phyloP scores from a whole-genome alignment of 2,888 invertebrate genomes.

The Cyclophora albipunctata region DNA sequence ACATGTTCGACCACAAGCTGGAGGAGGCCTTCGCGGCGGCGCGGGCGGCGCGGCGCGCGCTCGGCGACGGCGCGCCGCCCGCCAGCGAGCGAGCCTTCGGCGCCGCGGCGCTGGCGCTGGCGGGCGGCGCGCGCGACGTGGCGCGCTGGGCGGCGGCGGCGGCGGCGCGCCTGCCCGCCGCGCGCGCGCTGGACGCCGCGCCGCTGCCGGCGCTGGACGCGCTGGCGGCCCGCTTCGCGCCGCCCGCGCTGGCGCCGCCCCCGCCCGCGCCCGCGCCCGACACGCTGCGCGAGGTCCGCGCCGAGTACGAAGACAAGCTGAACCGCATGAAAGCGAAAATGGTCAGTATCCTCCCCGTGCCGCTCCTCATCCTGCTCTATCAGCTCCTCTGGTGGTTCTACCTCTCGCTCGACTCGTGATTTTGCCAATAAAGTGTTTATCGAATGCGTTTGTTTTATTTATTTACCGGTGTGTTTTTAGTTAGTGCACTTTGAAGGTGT shows the following conservation, averaged over 20 bases:
- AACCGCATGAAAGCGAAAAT: slow-evolving; percentile 87
- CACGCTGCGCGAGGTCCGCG: slow-evolving; percentile 68
- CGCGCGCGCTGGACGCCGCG: no score
- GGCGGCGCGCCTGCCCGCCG: no score
- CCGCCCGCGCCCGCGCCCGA: slow-evolving; percentile 32
- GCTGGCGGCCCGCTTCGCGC: slow-evolving; percentile 48
- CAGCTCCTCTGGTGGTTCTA: slow-evolving; percentile 71
- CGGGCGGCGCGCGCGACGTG: no score
- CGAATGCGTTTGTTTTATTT: slow-evolving; percentile 61
- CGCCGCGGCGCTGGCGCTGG: no score
- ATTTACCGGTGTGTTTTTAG: slow-evolving; percentile 29
- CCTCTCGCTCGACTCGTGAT: slow-evolving; percentile 52
- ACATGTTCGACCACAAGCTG: no score
- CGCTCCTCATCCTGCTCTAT: slow-evolving; percentile 64
- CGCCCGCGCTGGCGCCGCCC: slow-evolving; percentile 15
- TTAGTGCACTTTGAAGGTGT: not conserved
- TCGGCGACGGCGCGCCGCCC: no score
- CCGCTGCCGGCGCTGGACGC: slow-evolving; percentile 56
- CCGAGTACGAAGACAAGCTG: slow-evolving; percentile 83
- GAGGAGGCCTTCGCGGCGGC: no score
- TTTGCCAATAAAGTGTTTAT: slow-evolving; percentile 53
- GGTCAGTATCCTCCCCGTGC: slow-evolving; percentile 77
- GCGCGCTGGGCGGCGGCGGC: no score
- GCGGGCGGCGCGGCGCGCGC: no score
- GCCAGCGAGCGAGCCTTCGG: no score